Base-by-base conservation (phyloP, 64 coral and sea anemone genomes). In the Porites australiensis region DNA sequence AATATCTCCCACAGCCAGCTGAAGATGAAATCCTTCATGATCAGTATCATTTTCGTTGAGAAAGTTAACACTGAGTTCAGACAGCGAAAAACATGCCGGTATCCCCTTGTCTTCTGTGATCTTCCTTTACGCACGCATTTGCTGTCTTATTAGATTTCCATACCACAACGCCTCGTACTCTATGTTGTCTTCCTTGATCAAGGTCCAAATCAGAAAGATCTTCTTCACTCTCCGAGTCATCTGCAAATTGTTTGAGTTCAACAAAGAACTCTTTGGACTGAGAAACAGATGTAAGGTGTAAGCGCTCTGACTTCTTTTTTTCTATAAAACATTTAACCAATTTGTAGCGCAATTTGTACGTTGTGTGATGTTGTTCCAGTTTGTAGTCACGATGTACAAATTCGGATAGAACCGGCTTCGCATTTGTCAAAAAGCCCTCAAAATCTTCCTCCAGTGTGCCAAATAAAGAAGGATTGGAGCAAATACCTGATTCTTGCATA, bases 1-100 rank as follows among this genome's bases (percentile, higher is more conserved):
- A 64, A 82, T 82, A 7, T 84, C 81, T 12, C 81, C 81, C 8
- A 50, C 73, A 15, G 73, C 44, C 16, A 84, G 46, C 7, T 84
- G 66, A 4, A 84, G 9, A 19, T 48, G 44, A 84, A 51, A 84
- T 68, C 45, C 81, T 52, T 51, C 20, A 8, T 37, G 27, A 37
- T 19, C 16, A 53, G 62, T 11, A 50, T 16, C 14, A 5, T 5
- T 14, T 84, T 66, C 81, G 50, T 68, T n/a, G 13, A 51, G 16
- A 50, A 84, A 18, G 46, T 20, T 20, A 68, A 84, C 19, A 3
- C 66, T 47, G 13, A 51, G 81, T 10, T 84, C 81, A 13, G 18
- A n/a, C 14, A 51, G 0, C 27, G 27, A 37, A 37, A 37, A 22
- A 14, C 15, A n/a, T 11, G 13, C 18, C 3, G 44, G 13, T 15